These are phyloP conservation scores for Margaritifera margaritifera DNA, from an alignment of 2,888 invertebrate species.

Conservation along the genomic window DNA sequence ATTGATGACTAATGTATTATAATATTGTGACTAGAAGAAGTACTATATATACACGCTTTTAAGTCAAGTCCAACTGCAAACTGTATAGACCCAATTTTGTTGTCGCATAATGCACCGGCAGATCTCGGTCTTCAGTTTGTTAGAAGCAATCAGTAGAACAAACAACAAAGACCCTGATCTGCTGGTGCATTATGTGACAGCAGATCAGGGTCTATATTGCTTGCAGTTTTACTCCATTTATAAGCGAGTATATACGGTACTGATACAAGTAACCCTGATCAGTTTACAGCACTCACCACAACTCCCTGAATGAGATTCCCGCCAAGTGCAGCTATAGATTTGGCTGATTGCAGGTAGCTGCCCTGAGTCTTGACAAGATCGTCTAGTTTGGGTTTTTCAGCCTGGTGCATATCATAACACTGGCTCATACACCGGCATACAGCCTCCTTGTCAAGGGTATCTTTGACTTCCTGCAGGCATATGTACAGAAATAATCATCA, in stretches of 20 bases:
- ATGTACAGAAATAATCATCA: too few relatives aligned
- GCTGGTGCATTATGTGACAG: too few relatives aligned
- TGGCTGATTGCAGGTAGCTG: constrained; percentile 62
- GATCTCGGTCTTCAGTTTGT: too few relatives aligned
- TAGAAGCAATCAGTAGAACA: too few relatives aligned
- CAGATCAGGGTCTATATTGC: not conserved
- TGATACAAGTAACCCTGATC: not conserved
- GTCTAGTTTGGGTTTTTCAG: constrained; percentile 58
- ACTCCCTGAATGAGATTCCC: constrained; percentile 62
- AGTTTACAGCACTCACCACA: constrained; percentile 42
- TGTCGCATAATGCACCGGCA: too few relatives aligned
- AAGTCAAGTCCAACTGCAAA: too few relatives aligned
- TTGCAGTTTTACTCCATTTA: not conserved
- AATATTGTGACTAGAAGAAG: too few relatives aligned
- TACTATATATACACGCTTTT: too few relatives aligned
- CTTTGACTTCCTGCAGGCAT: constrained; percentile 68
- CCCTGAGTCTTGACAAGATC: constrained; percentile 47
- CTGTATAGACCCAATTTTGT: too few relatives aligned
- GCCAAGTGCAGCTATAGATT: constrained; percentile 61
- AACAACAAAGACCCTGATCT: too few relatives aligned
- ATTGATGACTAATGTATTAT: too few relatives aligned
- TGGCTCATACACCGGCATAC: constrained; percentile 68
- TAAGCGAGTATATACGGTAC: not conserved
- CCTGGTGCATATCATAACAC: constrained; percentile 67
- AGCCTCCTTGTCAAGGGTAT: constrained; percentile 72